Evolutionary conservation across 2,888 invertebrate genomes (phyloP).

Genomic region (Noctua pronuba): DNA sequence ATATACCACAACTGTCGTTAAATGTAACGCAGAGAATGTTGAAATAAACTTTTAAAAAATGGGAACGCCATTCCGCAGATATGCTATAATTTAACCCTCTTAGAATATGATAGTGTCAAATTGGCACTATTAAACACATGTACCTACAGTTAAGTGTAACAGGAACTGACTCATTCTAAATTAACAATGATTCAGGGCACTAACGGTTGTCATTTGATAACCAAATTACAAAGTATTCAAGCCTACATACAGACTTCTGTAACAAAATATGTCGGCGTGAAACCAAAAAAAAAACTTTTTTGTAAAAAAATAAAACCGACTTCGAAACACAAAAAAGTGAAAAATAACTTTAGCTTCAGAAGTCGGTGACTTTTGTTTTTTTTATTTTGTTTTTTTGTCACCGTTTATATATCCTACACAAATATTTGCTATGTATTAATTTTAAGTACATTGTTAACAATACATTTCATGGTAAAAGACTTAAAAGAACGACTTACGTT

Average conservation of each 20-base stretch:
- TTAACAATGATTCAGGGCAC: constrained; percentile 25
- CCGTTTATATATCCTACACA: no score
- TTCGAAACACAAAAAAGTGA: no score
- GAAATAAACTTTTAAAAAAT: neutral
- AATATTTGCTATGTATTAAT: no score
- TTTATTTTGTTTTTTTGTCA: no score
- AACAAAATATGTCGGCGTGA: neutral
- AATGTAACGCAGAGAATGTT: neutral
- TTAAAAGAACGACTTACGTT: no score
- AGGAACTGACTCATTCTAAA: constrained; percentile 35
- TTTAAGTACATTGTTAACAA: no score
- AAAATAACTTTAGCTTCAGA: no score
- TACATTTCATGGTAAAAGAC: no score
- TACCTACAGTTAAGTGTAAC: neutral
- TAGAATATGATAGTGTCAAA: neutral
- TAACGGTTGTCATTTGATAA: constrained; percentile 16
- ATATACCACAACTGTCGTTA: neutral
- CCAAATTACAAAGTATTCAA: constrained; percentile 16
- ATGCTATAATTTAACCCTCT: neutral
- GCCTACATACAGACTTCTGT: neutral
- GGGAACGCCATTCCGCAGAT: neutral
- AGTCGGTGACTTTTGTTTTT: no score
- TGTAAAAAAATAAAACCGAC: no score
- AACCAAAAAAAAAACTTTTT: no score
- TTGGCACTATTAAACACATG: neutral